Evolutionary conservation across 2,113 vertebrate genomes (phyloP).

Genomic region (Benitochromis conjunctus): DNA sequence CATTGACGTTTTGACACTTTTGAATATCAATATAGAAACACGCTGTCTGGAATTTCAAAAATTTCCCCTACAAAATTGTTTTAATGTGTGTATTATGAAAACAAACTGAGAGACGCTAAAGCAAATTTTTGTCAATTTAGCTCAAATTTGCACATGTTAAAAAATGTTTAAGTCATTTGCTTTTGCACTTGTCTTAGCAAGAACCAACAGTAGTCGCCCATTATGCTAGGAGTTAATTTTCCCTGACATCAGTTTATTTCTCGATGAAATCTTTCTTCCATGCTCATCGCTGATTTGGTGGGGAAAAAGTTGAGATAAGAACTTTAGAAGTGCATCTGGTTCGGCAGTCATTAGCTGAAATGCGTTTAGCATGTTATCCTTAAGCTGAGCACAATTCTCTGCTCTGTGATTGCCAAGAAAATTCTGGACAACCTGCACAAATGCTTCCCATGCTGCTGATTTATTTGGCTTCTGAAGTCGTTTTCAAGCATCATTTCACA

Average conservation of each 20-base stretch:
- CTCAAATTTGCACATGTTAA: background rate
- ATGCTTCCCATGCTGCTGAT: background rate
- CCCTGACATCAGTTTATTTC: background rate
- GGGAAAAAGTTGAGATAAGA: rapidly evolving
- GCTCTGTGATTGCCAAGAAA: background rate
- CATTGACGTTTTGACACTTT: background rate
- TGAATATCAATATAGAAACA: background rate
- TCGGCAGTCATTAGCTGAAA: background rate
- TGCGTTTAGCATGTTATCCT: background rate
- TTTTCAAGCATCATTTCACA: background rate
- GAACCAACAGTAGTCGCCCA: background rate
- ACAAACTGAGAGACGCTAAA: background rate
- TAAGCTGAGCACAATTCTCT: background rate
- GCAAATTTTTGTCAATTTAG: background rate
- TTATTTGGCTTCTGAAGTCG: background rate
- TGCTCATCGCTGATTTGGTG: background rate
- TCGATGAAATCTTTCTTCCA: background rate
- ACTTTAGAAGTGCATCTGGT: background rate
- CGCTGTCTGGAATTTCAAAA: background rate
- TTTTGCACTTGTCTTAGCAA: background rate
- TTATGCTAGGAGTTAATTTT: background rate
- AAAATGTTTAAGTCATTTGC: background rate
- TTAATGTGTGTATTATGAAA: background rate
- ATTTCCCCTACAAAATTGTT: background rate
- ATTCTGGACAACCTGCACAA: background rate